Percentiles rank a stretch among this genome's conserved stretches.
phyloP scores from a whole-genome alignment of 2,797 vertebrate species.

The Etheostoma perlongum region DNA sequence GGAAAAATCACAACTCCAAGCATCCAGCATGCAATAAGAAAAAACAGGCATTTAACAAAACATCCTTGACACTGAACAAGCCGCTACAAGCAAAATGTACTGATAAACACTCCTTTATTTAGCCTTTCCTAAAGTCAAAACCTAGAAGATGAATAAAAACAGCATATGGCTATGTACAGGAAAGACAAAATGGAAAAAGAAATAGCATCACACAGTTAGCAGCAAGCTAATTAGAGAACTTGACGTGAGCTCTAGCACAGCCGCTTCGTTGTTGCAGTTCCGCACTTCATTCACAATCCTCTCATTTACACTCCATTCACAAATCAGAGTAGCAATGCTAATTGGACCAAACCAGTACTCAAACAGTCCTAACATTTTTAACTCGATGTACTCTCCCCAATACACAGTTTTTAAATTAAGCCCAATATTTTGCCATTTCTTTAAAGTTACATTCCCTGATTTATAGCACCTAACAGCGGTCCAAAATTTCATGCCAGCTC shows the following conservation, averaged over 20 bases:
- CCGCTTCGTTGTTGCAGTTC: slow-evolving; percentile 40
- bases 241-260: slow-evolving; percentile 47
- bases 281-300: slow-evolving; percentile 41
- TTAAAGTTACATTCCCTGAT: slow-evolving; percentile 23
- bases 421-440: slow-evolving; percentile 17
- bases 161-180: slow-evolving; percentile 66
- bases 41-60: slow-evolving; percentile 39
- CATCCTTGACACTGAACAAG: slow-evolving; percentile 56
- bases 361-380: slow-evolving; percentile 21
- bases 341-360: slow-evolving; percentile 40
- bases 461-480: neutral
- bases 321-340: slow-evolving; percentile 44
- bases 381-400: slow-evolving; percentile 31
- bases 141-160: slow-evolving; percentile 47
- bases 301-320: slow-evolving; percentile 25
- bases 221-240: slow-evolving; percentile 74
- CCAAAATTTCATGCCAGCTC: slow-evolving; percentile 31
- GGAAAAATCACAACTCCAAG: slow-evolving; percentile 55
- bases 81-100: slow-evolving; percentile 51
- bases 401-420: slow-evolving; percentile 41
- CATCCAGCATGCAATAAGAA: slow-evolving; percentile 73
- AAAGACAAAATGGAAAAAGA: slow-evolving; percentile 32
- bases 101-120: slow-evolving; percentile 69
- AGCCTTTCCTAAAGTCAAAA: slow-evolving; percentile 68
- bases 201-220: slow-evolving; percentile 66